phyloP scores from a whole-genome alignment of 2,797 vertebrate species.

The Myripristis murdjan region DNA sequence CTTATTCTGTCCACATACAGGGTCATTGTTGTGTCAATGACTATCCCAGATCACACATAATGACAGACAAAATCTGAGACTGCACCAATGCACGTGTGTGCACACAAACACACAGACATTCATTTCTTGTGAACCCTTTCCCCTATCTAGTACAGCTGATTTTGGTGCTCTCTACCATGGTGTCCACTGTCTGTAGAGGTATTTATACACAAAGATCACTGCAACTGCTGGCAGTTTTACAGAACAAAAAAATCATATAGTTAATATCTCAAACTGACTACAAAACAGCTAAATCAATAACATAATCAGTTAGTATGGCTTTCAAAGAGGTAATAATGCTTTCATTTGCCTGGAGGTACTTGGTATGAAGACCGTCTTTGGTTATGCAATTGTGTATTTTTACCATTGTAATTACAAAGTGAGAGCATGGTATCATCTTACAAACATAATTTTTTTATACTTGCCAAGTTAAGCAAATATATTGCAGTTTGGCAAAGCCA shows the following conservation, averaged over 20 bases:
- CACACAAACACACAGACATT: neutral
- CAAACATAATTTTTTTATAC: neutral
- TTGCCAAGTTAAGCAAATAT: neutral
- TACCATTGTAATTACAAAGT: neutral
- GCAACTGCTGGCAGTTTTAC: slow-evolving; percentile 9
- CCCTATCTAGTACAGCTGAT: neutral
- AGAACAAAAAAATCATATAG: slow-evolving; percentile 5
- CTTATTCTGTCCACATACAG: slow-evolving; percentile 40
- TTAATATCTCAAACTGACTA: neutral
- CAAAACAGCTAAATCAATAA: neutral
- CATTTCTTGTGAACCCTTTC: slow-evolving; percentile 1
- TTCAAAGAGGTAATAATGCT: neutral
- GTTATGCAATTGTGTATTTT: neutral
- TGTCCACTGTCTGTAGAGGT: slow-evolving; percentile 4
- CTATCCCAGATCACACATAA: slow-evolving; percentile 37
- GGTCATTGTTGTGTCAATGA: slow-evolving; percentile 32
- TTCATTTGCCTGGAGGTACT: neutral
- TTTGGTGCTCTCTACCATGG: slow-evolving; percentile 4
- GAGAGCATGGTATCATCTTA: neutral
- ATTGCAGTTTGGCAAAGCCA: neutral
- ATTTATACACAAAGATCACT: slow-evolving; percentile 17
- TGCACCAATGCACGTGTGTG: neutral
- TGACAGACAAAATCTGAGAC: slow-evolving; percentile 13
- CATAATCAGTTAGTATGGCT: too few relatives aligned
- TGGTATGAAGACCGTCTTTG: neutral